Evolutionary conservation across 35 echinoderm and acorn worm species (phyloP).

Genomic region (Lytechinus variegatus): DNA sequence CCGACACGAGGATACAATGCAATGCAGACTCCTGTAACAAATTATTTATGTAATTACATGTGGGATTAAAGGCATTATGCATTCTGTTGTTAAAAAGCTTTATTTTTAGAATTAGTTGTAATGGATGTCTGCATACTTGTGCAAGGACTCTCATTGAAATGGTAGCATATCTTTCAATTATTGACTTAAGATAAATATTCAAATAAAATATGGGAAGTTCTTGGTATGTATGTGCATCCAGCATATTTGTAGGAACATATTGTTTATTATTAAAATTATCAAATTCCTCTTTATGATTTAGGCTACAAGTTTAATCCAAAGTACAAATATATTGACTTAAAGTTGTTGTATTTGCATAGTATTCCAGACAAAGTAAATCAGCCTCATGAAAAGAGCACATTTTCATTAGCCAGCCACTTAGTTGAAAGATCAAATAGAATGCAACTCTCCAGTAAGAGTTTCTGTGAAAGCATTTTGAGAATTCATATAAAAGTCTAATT

Average conservation of each 20-base stretch:
- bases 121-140: background rate
- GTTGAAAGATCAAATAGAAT: background rate
- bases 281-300: background rate
- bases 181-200: background rate
- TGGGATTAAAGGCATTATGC: background rate
- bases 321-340: background rate
- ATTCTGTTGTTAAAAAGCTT: background rate
- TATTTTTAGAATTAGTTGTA: background rate
- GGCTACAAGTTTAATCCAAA: slow-evolving; percentile 1
- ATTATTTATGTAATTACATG: background rate
- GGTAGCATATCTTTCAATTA: background rate
- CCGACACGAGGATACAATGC: too few relatives aligned
- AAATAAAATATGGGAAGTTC: background rate
- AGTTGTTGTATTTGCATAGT: background rate
- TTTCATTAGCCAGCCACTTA: background rate
- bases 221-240: background rate
- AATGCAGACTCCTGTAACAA: background rate
- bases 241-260: background rate
- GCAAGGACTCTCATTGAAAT: background rate
- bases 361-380: background rate
- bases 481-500: background rate
- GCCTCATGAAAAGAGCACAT: background rate
- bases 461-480: background rate
- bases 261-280: background rate
- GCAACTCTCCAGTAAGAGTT: background rate